Evolutionary conservation across 2,797 vertebrate species (phyloP), one percentile per base, ranked within the genome.

Genomic region (Antennarius maculatus): DNA sequence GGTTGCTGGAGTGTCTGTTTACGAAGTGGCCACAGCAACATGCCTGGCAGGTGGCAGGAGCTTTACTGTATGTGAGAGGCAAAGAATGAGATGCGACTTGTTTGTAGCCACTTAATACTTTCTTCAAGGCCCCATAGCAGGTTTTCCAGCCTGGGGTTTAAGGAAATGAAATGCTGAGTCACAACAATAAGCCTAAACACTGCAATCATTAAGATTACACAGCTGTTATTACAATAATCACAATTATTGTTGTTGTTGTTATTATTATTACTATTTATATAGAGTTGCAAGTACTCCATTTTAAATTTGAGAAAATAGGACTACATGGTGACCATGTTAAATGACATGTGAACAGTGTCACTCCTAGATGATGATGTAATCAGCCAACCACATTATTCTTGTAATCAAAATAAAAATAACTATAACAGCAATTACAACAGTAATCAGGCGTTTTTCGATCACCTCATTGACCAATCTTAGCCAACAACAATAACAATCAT

Each of bases 1-100:
- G 42, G 55, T 17, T 27, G 66, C 71, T 67, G n/a, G 6, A 49
- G 72, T 81, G 71, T 87, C 80, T 58, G 72, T 84, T 91, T 87
- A 76, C 66, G 2, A 63, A 69, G 74, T 58, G 66, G 54, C 72
- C 69, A 52, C 50, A 59, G 74, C 66, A 86, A 89, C 86, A 29
- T 52, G 65, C 55, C 69, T 60, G 80, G 47, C 81, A 85, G 82
- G 77, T 68, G 78, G 66, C 67, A 70, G 61, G 60, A 55, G 61
- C 54, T 54, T 23, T 29, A 31, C 16, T 67, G 47, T 54, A 70
- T 31, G 67, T 13, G 47, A 77, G 69, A 79, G 16, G 71, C 49
- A 48, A 74, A 67, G 72, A 69, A 85, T 66, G 69, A 18, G 28
- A 82, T 61, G 55, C 39, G 60, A 61, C 71, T 66, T 6, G 45